phyloP scores from a whole-genome alignment of 2,797 vertebrate species.

The Bradypus variegatus region DNA sequence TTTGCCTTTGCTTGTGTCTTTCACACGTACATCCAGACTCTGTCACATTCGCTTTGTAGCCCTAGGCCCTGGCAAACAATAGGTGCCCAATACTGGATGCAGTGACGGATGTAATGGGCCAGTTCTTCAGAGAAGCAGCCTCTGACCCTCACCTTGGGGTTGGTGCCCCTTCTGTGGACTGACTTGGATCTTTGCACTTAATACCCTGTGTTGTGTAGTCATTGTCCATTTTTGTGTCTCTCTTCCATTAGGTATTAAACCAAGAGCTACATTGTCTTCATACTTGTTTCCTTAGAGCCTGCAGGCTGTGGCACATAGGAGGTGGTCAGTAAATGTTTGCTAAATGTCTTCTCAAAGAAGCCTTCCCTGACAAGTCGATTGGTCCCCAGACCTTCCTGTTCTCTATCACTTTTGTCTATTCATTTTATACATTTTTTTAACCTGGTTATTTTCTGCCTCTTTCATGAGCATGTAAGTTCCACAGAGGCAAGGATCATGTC shows the following conservation, averaged over 20 bases:
- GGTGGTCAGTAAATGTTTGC: not conserved
- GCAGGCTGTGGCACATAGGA: not conserved
- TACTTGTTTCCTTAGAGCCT: not conserved
- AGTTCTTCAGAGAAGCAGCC: not conserved
- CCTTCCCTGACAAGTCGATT: not conserved
- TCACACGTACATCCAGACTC: not conserved
- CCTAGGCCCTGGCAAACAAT: not conserved
- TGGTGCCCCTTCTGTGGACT: not conserved
- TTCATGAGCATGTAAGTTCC: not conserved
- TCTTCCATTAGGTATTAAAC: not conserved
- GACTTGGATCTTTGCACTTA: not conserved
- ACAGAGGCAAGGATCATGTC: not conserved
- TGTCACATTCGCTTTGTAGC: not conserved
- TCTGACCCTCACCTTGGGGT: too few relatives aligned
- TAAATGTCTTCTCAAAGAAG: not conserved
- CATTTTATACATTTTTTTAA: not conserved
- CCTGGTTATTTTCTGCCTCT: not conserved
- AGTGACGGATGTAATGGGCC: not conserved
- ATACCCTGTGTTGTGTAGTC: too few relatives aligned
- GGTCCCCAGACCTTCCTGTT: too few relatives aligned
- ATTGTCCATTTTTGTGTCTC: not conserved
- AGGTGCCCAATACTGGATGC: not conserved
- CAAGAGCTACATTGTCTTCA: not conserved
- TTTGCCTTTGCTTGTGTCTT: not conserved
- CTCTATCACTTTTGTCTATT: fast-evolving